A percentile compares a stretch with the other conserved stretches of the same genome.
Evolutionary conservation across 2,797 vertebrate genomes (phyloP).

Genomic region (Takifugu rubripes): DNA sequence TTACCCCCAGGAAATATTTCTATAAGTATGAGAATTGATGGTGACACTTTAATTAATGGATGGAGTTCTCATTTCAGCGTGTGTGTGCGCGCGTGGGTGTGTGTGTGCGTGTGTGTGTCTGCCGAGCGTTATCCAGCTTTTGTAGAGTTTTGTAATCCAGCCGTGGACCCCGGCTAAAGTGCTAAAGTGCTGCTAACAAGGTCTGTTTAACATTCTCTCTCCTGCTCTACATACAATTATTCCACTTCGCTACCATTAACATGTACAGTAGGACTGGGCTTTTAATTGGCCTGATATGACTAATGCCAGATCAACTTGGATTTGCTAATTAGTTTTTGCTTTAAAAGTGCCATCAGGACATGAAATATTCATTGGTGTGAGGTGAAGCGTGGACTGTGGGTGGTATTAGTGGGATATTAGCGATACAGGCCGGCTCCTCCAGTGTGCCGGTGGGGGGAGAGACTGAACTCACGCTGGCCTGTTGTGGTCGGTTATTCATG

Average conservation of each 20-base stretch:
- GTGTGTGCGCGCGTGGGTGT: conserved; percentile 32
- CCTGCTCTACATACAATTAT: conserved; percentile 81
- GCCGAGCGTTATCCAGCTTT: conserved; percentile 68
- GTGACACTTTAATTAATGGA: conserved; percentile 67
- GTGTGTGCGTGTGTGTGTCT: conserved; percentile 30
- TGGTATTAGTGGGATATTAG: conserved; percentile 77
- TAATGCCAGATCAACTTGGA: conserved; percentile 82
- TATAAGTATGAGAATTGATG: conserved; percentile 58
- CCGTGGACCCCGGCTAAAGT: conserved; percentile 73
- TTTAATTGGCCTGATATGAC: conserved; percentile 81
- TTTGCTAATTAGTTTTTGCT: conserved; percentile 81
- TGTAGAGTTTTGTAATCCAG: conserved; percentile 76
- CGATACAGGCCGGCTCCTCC: conserved; percentile 61
- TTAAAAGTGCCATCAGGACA: conserved; percentile 80
- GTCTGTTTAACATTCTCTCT: conserved; percentile 82
- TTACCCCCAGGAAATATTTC: conserved; percentile 58
- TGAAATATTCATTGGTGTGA: conserved; percentile 81
- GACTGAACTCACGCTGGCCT: conserved; percentile 65
- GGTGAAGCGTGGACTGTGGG: conserved; percentile 73
- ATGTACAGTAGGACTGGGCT: conserved; percentile 75
- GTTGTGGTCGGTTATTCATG: conserved; percentile 71
- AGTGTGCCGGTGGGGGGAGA: conserved; percentile 45
- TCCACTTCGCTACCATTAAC: conserved; percentile 78
- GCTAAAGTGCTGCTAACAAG: conserved; percentile 82
- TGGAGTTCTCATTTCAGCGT: conserved; percentile 49